phyloP scores from a whole-genome alignment of 2,888 invertebrate species.

The Griposia aprilina region DNA sequence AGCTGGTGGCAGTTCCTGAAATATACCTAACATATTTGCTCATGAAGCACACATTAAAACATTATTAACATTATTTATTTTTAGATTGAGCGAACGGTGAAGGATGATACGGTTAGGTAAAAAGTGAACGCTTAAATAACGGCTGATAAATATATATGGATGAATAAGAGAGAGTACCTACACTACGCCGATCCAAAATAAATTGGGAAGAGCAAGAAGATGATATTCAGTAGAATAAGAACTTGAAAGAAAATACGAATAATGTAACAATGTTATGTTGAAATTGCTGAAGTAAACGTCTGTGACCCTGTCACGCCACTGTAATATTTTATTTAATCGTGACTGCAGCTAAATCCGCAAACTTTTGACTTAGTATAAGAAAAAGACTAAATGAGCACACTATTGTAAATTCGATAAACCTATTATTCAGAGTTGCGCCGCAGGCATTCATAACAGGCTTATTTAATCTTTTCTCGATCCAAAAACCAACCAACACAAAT shows the following conservation, averaged over 20 bases:
- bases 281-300: not conserved
- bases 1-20: not conserved
- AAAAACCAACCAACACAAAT: constrained; percentile 41
- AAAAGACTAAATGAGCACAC: constrained; percentile 3
- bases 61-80: too few species aligned
- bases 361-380: constrained; percentile 9
- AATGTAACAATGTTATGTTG: constrained; percentile 3
- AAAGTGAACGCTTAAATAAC: not conserved
- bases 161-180: too few species aligned
- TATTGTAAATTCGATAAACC: constrained; percentile 35
- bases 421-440: constrained; percentile 28
- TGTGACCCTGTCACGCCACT: constrained; percentile 1
- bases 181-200: not conserved
- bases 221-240: not conserved
- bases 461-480: constrained; percentile 41
- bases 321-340: constrained; percentile 20
- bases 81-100: not conserved
- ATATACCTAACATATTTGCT: not conserved
- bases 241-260: not conserved
- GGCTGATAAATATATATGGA: not conserved
- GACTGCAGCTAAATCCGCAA: constrained; percentile 13
- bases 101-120: not conserved
- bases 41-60: too few species aligned
- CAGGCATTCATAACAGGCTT: constrained; percentile 38
- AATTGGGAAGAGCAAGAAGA: not conserved